These are phyloP conservation scores for Fissipunctia ypsillon DNA, from an alignment of 2,888 invertebrate genomes.

Conservation along the genomic window DNA sequence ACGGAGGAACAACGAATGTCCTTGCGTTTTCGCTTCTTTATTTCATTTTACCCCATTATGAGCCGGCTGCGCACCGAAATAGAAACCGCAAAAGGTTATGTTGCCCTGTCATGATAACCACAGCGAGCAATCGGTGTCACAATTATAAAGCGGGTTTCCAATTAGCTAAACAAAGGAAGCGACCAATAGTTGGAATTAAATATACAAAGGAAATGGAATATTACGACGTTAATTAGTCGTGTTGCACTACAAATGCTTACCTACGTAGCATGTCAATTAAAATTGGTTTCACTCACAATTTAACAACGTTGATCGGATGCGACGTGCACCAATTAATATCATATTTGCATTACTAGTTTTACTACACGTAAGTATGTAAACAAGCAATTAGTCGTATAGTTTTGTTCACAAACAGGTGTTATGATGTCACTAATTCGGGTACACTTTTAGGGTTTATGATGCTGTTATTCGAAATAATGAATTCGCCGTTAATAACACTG, in stretches of 20 bases:
- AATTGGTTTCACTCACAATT: constrained; percentile 30
- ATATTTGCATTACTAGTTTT: constrained; percentile 6
- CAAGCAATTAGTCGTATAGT: not conserved
- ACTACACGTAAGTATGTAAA: not conserved
- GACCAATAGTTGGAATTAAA: constrained; percentile 52
- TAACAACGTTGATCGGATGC: not conserved
- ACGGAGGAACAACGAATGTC: constrained; percentile 48
- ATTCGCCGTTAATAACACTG: not conserved
- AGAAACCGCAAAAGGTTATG: constrained; percentile 66
- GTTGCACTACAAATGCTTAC: not conserved
- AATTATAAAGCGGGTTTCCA: constrained; percentile 58
- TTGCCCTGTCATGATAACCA: constrained; percentile 60
- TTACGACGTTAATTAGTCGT: constrained; percentile 37
- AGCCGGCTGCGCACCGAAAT: constrained; percentile 50
- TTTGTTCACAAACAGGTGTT: not conserved
- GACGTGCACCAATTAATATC: constrained; percentile 9
- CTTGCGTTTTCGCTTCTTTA: constrained; percentile 51
- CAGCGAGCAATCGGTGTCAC: constrained; percentile 58
- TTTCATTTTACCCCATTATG: constrained; percentile 59
- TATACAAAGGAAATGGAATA: constrained; percentile 39
- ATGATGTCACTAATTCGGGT: not conserved
- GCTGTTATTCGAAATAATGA: not conserved
- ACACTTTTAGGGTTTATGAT: not conserved
- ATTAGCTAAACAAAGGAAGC: constrained; percentile 61
- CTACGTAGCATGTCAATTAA: constrained; percentile 38